Conservation (phyloP, 2,113 vertebrate species). For the Catagonus wagneri region DNA sequence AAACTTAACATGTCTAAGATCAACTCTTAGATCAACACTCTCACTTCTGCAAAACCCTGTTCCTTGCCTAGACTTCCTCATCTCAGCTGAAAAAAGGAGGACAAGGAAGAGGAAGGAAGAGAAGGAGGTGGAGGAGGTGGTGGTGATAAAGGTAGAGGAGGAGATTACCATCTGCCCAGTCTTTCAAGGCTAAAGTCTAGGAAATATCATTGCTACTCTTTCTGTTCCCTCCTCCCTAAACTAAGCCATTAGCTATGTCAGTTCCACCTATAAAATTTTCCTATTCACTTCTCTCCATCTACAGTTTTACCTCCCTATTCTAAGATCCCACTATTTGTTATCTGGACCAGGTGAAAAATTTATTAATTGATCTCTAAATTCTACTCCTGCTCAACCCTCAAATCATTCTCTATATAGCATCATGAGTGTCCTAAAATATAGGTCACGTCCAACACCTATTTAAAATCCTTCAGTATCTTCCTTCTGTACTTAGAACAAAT, state of each 20-base stretch:
- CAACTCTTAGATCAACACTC: background rate
- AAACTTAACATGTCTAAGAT: background rate
- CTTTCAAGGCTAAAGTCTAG: background rate
- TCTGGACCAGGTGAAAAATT: background rate
- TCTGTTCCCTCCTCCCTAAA: background rate
- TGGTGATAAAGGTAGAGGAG: background rate
- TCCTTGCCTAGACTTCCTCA: background rate
- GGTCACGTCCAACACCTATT: background rate
- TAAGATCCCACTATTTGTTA: background rate
- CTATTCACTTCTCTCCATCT: background rate
- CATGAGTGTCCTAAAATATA: constrained; percentile 6
- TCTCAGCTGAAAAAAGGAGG: background rate
- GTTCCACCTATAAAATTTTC: background rate
- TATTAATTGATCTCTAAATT: constrained; percentile 13
- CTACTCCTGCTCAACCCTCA: background rate
- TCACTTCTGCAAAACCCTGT: background rate
- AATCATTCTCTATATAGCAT: background rate
- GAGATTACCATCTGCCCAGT: background rate
- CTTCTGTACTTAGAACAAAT: background rate
- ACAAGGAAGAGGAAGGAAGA: background rate
- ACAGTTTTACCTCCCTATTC: background rate
- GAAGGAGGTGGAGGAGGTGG: background rate
- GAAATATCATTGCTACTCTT: background rate
- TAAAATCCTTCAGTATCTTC: constrained; percentile 5
- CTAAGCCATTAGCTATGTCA: constrained; percentile 21